These are phyloP conservation scores for Idaea biselata DNA, from an alignment of 2,888 invertebrate species.

Conservation along the genomic window DNA sequence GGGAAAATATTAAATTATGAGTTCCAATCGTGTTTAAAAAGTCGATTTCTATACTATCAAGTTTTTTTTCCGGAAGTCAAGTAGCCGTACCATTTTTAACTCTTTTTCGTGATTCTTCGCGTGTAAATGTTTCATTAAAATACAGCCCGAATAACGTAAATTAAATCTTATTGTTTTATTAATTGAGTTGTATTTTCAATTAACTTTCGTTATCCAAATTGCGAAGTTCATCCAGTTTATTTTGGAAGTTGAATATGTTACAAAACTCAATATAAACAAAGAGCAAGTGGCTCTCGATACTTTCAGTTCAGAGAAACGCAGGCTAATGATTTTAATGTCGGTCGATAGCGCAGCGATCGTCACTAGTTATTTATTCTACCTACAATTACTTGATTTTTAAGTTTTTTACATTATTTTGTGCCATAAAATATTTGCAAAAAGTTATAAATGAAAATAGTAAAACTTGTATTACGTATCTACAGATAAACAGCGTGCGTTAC, in stretches of 20 bases:
- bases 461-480: too few relatives aligned
- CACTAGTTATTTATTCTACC: background rate
- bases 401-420: too few relatives aligned
- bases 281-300: constrained; percentile 1
- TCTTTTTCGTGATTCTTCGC: background rate
- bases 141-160: background rate
- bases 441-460: too few relatives aligned
- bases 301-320: background rate
- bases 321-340: background rate
- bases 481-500: too few relatives aligned
- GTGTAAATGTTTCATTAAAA: background rate
- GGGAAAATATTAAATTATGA: too few relatives aligned
- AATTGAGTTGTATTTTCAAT: background rate
- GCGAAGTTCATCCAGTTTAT: constrained; percentile 9
- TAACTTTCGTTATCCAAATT: constrained; percentile 6
- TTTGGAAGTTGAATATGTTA: constrained; percentile 7
- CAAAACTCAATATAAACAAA: constrained; percentile 11
- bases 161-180: constrained; percentile 9
- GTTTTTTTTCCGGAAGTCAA: too few relatives aligned
- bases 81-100: too few relatives aligned
- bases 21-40: too few relatives aligned
- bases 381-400: too few relatives aligned
- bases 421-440: too few relatives aligned
- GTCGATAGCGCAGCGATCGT: background rate
- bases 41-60: too few relatives aligned